Base-by-base conservation (phyloP, 2,888 invertebrate species). In the Oscheius sp. region DNA sequence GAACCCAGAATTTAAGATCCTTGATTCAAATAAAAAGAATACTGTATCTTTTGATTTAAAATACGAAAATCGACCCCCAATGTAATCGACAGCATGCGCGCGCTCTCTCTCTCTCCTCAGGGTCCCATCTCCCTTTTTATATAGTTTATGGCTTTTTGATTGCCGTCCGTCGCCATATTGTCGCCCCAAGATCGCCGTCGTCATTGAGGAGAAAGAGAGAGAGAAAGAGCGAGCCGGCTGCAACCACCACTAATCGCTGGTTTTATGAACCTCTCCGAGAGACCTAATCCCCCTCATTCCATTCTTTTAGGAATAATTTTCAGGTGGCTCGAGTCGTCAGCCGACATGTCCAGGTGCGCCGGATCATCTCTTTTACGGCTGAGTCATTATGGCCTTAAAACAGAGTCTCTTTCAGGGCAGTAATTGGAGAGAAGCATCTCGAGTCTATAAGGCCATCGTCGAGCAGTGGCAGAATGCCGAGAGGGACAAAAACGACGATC, bases 401-500 rank as follows among this genome's bases (percentile, higher is more conserved):
- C 8, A 17, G 15, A 42, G 52, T 6, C 55, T 31, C n/a, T 42
- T 39, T 29, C 89, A 92, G 90, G 93, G 95, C 3, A 90, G 91
- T 12, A 92, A 96, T 87, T 97, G 96, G 92, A 94, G 93, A 86
- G 97, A 98, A 87, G 93, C 96, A 0, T 90, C 96, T 85, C 94
- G 95, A 89, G 96, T 98, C 73, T 88, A 98, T 61, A 97, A 97
- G 88, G 89, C 96, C 69, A 94, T 96, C 34, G 96, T 98, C 6
- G 83, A 82, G 50, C 80, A 85, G 48, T 84, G 84, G 84, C 77
- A 80, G 25, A 75, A 75, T 45, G 66, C 70, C 42, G 61, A 73
- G n/a, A 23, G 65, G 3, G 70, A 70, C 25, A 57, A 52, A 23
- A 57, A 33, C 12, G 42, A 42, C n/a, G n/a, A n/a, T n/a, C n/a